A percentile compares a stretch with the other conserved stretches of the same genome.
These are phyloP conservation scores for Dynastes tityus DNA, from an alignment of 2,888 invertebrate genomes.

Conservation along the genomic window DNA sequence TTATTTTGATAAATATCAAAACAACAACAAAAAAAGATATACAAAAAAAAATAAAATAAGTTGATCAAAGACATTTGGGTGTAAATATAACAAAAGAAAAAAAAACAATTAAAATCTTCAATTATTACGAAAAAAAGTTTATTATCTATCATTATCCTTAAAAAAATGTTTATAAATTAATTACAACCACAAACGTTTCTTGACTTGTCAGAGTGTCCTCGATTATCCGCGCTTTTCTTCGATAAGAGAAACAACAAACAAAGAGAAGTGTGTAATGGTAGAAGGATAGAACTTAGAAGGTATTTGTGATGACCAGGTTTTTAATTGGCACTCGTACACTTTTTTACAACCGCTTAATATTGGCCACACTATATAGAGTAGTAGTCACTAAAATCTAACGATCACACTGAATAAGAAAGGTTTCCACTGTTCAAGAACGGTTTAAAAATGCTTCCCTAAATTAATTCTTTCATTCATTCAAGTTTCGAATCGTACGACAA, in stretches of 20 bases:
- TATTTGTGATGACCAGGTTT: constrained; percentile 53
- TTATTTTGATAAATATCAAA: too few relatives aligned
- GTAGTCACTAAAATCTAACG: constrained; percentile 63
- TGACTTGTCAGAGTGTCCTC: not conserved
- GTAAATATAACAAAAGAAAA: not conserved
- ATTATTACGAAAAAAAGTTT: too few relatives aligned
- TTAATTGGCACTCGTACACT: constrained; percentile 50
- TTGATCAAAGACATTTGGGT: not conserved
- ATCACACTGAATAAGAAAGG: constrained; percentile 64
- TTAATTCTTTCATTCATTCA: constrained; percentile 55
- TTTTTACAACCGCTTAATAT: constrained; percentile 54
- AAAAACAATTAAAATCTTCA: not conserved
- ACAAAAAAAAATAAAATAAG: constrained; percentile 29
- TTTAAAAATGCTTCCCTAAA: constrained; percentile 55
- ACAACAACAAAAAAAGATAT: constrained; percentile 38
- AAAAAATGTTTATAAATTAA: constrained; percentile 3
- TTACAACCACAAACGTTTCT: constrained; percentile 6
- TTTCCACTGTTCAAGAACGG: constrained; percentile 57
- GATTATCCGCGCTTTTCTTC: not conserved
- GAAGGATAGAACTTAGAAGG: not conserved
- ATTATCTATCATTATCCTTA: not conserved
- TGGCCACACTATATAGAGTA: constrained; percentile 60
- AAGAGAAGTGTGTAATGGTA: constrained; percentile 17
- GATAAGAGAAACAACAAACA: constrained; percentile 30
- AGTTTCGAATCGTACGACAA: constrained; percentile 46